Percentiles rank a stretch among this genome's conserved stretches.
Conservation (phyloP, 2,797 vertebrate species). For the Vireo griseus region DNA sequence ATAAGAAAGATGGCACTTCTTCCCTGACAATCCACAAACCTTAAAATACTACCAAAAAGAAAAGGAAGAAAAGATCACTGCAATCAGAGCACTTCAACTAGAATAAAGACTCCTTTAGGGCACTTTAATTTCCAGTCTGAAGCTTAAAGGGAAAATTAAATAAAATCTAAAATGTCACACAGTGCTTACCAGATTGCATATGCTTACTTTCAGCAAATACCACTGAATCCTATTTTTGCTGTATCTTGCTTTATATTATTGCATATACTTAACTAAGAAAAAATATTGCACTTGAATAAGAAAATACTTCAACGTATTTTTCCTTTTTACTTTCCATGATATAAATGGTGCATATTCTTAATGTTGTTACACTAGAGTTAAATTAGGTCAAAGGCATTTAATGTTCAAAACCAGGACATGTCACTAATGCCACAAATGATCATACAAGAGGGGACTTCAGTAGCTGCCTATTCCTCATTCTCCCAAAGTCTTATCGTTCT, state of each 20-base stretch:
- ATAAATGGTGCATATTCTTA: not conserved
- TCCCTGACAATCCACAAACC: not conserved
- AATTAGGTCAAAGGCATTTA: not conserved
- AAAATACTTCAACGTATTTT: not conserved
- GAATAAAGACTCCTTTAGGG: slow-evolving; percentile 8
- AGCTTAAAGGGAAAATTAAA: slow-evolving; percentile 1
- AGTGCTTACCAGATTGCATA: not conserved
- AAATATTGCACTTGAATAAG: not conserved
- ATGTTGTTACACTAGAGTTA: not conserved
- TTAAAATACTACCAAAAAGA: not conserved
- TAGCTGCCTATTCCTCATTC: not conserved
- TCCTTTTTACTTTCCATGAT: not conserved
- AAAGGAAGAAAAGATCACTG: not conserved
- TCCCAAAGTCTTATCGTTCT: not conserved
- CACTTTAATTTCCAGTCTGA: not conserved
- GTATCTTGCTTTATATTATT: not conserved
- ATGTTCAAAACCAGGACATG: not conserved
- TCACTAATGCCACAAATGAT: not conserved
- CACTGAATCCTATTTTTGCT: not conserved
- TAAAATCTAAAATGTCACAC: not conserved
- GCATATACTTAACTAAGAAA: not conserved
- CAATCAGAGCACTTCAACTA: not conserved
- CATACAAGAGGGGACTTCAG: not conserved
- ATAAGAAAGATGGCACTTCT: not conserved
- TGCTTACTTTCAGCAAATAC: not conserved